Evolutionary conservation across 2,888 invertebrate species (phyloP).

Genomic region (Nineta flava): DNA sequence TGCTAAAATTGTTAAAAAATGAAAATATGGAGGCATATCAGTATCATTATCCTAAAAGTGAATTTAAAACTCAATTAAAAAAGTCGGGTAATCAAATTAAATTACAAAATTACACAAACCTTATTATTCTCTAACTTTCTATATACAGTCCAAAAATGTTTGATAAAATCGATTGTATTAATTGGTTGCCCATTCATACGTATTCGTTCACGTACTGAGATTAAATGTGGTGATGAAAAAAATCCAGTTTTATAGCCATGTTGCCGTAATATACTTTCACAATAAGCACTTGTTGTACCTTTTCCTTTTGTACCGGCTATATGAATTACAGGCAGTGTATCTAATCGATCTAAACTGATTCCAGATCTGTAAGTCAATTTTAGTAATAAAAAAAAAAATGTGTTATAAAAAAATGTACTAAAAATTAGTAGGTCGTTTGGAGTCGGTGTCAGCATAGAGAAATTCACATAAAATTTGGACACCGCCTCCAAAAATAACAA

Average conservation of each 20-base stretch:
- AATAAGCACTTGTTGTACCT: conserved; percentile 87
- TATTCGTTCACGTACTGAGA: conserved; percentile 83
- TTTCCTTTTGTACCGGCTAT: conserved; percentile 97
- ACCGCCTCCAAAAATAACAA: too few relatives aligned
- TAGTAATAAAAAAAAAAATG: background rate
- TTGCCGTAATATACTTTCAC: conserved; percentile 72
- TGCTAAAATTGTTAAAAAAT: conserved; percentile 83
- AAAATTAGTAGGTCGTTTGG: too few relatives aligned
- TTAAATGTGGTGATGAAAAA: conserved; percentile 89
- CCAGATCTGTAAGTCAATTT: conserved; percentile 35
- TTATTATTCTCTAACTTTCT: conserved; percentile 35
- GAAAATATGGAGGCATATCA: conserved; percentile 88
- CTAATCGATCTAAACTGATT: conserved; percentile 44
- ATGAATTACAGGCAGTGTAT: conserved; percentile 74
- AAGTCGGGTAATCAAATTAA: background rate
- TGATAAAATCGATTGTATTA: conserved; percentile 51
- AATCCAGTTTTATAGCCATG: conserved; percentile 84
- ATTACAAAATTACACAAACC: conserved; percentile 19
- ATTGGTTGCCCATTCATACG: conserved; percentile 73
- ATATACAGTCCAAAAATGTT: conserved; percentile 72
- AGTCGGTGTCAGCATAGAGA: too few relatives aligned
- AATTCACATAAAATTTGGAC: too few relatives aligned
- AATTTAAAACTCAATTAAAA: background rate
- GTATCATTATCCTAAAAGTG: conserved; percentile 31
- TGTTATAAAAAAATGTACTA: background rate